Evolutionary conservation across 2,888 invertebrate genomes (phyloP), one percentile per base, ranked within the genome.

Genomic region (Chouioia cunea): DNA sequence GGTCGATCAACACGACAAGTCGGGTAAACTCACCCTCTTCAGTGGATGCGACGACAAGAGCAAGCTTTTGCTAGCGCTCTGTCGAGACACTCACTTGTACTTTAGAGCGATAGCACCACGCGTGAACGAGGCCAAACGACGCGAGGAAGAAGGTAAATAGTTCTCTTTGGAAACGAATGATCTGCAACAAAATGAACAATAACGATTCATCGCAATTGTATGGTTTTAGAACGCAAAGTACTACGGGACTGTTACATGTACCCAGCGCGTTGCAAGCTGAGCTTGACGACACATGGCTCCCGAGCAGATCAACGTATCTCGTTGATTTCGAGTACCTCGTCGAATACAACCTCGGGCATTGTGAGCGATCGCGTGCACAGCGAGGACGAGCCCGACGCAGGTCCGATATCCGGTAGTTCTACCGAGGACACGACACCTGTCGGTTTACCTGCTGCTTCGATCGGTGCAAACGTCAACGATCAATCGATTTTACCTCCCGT

Each of bases 321-420:
- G 67, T 93, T 97, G 43, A 96, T 97, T 82, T 96, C 96, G 71
- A 94, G 93, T 80, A 95, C 96, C 52, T 97, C 97, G 80, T 97
- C 97, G n/a, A 97, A 97, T 83, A 97, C 97, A 50, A 97, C 97
- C 23, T 97, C 97, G 43, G 97, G 97, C 71, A 97, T 97, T 78
- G 97, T 97, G 56, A 97, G 97, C 85, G 97, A 97, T 85, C 91
- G 96, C 77, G 96, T 96, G 67, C 96, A 97, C 84, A 96, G 96
- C 66, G 94, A 97, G 87, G 97, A 97, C 83, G 97, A 97, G 86
- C 90, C 96, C 81, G 95, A 95, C 87, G 94, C 93, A 6, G 94
- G 93, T 20, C 94, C 94, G n/a, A 93, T 93, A 3, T 94, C 94
- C 0, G 93, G 93, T 6, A 95, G 94, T 47, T 79, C 84, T 53